phyloP scores from a whole-genome alignment of 1,140 invertebrate genomes.

The Adelges cooleyi region DNA sequence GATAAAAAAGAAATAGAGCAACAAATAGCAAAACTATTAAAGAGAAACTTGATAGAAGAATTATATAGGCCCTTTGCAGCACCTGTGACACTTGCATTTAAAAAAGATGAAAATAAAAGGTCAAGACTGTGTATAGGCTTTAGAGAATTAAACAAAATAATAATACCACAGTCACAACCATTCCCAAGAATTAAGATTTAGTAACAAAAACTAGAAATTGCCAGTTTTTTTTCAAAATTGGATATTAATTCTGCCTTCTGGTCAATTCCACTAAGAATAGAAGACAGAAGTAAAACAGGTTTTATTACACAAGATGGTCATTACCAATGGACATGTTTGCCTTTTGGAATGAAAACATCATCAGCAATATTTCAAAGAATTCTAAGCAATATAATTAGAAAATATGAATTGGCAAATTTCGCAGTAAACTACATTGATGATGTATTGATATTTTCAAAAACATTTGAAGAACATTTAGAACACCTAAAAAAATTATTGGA shows the following conservation, averaged over 20 bases:
- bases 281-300: slow-evolving; percentile 38
- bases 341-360: no score
- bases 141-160: slow-evolving; percentile 37
- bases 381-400: slow-evolving; percentile 27
- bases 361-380: slow-evolving; percentile 40
- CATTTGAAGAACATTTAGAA: slow-evolving; percentile 31
- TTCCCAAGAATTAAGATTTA: slow-evolving; percentile 37
- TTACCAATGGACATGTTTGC: no score
- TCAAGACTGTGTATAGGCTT: slow-evolving; percentile 38
- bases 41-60: slow-evolving; percentile 37
- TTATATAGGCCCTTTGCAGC: slow-evolving; percentile 38
- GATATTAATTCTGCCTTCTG: slow-evolving; percentile 40
- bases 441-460: slow-evolving; percentile 32
- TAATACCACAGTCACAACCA: slow-evolving; percentile 38
- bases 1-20: slow-evolving; percentile 38
- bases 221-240: slow-evolving; percentile 36
- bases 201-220: slow-evolving; percentile 36
- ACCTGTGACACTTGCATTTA: slow-evolving; percentile 37
- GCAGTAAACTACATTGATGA: slow-evolving; percentile 32
- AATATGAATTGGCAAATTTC: slow-evolving; percentile 26
- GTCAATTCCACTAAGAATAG: slow-evolving; percentile 36
- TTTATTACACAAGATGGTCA: no score
- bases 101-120: slow-evolving; percentile 37
- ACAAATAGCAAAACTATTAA: slow-evolving; percentile 37
- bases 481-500: slow-evolving; percentile 25